Conservation (phyloP, 1,140 invertebrate species). For the Copidosoma floridanum region DNA sequence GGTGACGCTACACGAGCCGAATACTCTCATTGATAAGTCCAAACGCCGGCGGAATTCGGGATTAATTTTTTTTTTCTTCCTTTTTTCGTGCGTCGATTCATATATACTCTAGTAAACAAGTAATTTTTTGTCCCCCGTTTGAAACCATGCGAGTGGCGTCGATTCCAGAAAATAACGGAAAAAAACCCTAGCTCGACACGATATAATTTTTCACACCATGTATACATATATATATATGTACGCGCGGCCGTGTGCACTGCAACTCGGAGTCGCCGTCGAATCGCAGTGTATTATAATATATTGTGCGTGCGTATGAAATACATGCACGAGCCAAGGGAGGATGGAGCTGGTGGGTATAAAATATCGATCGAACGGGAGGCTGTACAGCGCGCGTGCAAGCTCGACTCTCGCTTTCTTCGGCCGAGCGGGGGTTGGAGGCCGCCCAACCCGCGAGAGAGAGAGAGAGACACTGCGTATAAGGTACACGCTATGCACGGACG, state of each 20-base stretch:
- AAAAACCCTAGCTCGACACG: not conserved
- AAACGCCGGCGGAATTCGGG: too few species aligned
- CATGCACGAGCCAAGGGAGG: too few species aligned
- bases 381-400: conserved; percentile 27
- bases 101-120: too few species aligned
- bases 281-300: conserved; percentile 28
- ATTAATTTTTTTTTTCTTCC: too few species aligned
- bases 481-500: too few species aligned
- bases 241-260: not conserved
- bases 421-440: conserved; percentile 18
- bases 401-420: conserved; percentile 22
- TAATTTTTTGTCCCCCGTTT: too few species aligned
- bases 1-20: too few species aligned
- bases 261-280: conserved; percentile 32
- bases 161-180: too few species aligned
- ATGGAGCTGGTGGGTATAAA: conserved; percentile 21
- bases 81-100: too few species aligned
- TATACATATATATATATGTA: not conserved
- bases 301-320: too few species aligned
- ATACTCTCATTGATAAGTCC: too few species aligned
- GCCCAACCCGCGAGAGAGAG: conserved; percentile 2
- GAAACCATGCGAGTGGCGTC: too few species aligned
- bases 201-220: not conserved
- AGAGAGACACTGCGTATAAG: not conserved
- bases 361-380: conserved; percentile 45